Percentiles rank a stretch among this genome's conserved stretches.
phyloP scores from a whole-genome alignment of 1,140 invertebrate genomes.

The Pseudoatta argentina region DNA sequence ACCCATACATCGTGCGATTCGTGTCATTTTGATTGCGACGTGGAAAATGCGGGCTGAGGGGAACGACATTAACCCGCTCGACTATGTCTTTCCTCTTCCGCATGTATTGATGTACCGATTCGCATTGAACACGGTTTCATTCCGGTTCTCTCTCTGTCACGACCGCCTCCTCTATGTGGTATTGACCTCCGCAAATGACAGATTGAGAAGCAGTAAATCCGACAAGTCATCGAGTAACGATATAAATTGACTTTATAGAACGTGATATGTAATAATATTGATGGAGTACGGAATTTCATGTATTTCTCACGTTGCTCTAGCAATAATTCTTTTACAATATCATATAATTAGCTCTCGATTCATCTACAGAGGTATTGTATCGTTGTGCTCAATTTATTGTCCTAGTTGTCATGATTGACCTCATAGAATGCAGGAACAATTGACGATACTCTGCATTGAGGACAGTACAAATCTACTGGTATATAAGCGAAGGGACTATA shows the following conservation, averaged over 20 bases:
- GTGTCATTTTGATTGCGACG: conserved; percentile 15
- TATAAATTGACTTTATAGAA: neutral
- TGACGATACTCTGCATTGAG: neutral
- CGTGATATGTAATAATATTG: neutral
- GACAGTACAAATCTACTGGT: neutral
- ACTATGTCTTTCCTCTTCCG: neutral
- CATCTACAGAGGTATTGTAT: neutral
- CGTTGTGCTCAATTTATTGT: neutral
- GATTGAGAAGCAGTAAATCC: neutral
- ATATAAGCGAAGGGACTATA: conserved; percentile 45
- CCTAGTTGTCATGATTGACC: neutral
- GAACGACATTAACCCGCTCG: neutral
- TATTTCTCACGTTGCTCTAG: neutral
- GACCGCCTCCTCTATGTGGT: neutral
- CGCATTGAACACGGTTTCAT: neutral
- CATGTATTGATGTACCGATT: neutral
- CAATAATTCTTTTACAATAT: neutral
- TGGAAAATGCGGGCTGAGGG: neutral
- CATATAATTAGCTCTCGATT: neutral
- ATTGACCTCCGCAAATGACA: conserved; percentile 34
- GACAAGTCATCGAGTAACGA: neutral
- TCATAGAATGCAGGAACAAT: neutral
- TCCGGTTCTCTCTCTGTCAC: neutral
- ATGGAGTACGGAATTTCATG: neutral
- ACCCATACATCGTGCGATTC: conserved; percentile 1